Percentiles rank a stretch among this genome's conserved stretches.
Conservation (phyloP, 2,888 invertebrate species). For the Meteorus cinctellus region DNA sequence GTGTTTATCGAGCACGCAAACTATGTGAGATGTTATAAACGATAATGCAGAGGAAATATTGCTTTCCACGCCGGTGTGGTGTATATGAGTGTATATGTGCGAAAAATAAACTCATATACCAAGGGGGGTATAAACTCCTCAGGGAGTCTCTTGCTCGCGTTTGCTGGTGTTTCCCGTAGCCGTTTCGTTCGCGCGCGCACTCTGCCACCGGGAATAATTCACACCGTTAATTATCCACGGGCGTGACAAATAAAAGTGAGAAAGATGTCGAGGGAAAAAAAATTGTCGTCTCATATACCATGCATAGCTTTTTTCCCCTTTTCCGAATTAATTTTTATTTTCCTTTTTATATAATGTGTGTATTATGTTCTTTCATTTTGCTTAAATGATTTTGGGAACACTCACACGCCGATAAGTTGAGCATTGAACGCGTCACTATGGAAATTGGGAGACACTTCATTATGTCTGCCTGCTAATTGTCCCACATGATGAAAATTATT, state of each 20-base stretch:
- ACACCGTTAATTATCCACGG: slow-evolving; percentile 36
- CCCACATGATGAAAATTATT: too few species aligned
- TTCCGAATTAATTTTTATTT: not conserved
- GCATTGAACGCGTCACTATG: too few species aligned
- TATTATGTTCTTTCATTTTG: too few species aligned
- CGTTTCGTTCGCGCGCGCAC: slow-evolving; percentile 4
- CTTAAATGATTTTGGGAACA: too few species aligned
- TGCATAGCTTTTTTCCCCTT: not conserved
- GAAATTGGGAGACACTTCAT: too few species aligned
- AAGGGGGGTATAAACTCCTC: slow-evolving; percentile 24
- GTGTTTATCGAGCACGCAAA: slow-evolving; percentile 11
- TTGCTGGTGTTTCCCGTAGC: slow-evolving; percentile 8
- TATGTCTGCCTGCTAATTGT: too few species aligned
- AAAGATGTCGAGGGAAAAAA: slow-evolving; percentile 10
- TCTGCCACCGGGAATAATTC: slow-evolving; percentile 34
- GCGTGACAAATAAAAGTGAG: slow-evolving; percentile 33
- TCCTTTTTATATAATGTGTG: not conserved
- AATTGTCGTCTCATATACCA: not conserved
- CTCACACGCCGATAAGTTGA: too few species aligned
- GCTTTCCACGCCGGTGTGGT: slow-evolving; percentile 14
- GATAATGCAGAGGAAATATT: slow-evolving; percentile 33
- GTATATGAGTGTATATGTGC: not conserved
- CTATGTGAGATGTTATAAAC: slow-evolving; percentile 33
- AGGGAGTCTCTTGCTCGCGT: slow-evolving; percentile 14
- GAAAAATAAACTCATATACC: slow-evolving; percentile 32